These are phyloP conservation scores for Andrena camellia DNA, from an alignment of 2,888 invertebrate genomes.

Conservation along the genomic window DNA sequence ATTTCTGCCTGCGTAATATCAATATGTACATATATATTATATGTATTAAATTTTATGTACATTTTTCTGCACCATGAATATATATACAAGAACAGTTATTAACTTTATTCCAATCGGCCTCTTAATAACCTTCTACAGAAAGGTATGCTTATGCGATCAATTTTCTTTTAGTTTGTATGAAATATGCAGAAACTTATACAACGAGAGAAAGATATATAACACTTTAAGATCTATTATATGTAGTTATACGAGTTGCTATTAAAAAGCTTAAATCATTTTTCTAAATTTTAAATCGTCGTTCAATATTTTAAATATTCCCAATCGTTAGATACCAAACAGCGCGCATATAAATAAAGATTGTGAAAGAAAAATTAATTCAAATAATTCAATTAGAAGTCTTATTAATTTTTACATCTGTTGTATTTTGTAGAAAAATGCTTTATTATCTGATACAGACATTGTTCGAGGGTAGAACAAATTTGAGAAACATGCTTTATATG, in stretches of 20 bases:
- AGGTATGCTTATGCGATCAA: background rate
- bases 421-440: constrained; percentile 51
- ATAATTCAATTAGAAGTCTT: constrained; percentile 13
- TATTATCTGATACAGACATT: constrained; percentile 32
- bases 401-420: constrained; percentile 20
- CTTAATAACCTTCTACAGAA: background rate
- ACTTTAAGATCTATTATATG: background rate
- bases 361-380: constrained; percentile 21
- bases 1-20: constrained; percentile 92
- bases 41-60: background rate
- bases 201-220: background rate
- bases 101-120: background rate
- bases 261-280: background rate
- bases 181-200: background rate
- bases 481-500: constrained; percentile 20
- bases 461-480: constrained; percentile 35
- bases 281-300: background rate
- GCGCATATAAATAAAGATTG: background rate
- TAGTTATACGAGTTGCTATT: background rate
- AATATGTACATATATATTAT: constrained; percentile 17
- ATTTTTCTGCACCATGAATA: constrained; percentile 1
- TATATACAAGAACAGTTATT: background rate
- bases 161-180: background rate
- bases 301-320: background rate
- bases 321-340: background rate